Conservation (phyloP, 2,888 invertebrate genomes). For the Copidosoma aretas region DNA sequence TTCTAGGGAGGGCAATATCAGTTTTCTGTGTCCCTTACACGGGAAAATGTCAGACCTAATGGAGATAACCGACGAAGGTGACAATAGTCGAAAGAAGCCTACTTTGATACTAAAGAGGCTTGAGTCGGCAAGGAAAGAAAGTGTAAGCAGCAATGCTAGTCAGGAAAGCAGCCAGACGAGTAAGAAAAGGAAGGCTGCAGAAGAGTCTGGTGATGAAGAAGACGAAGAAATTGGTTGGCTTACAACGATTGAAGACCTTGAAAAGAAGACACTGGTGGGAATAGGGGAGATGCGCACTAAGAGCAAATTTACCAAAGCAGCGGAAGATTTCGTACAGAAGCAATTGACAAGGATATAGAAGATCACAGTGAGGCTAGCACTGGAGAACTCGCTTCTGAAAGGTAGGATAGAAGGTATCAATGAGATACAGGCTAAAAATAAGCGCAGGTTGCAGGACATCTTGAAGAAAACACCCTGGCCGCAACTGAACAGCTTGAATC, state of each 20-base stretch:
- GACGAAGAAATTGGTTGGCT: neutral
- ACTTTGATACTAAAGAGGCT: too few relatives aligned
- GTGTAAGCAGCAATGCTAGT: neutral
- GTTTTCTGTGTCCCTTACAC: too few relatives aligned
- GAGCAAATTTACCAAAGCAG: neutral
- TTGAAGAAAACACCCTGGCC: neutral
- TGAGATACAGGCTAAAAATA: neutral
- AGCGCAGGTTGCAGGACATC: too few relatives aligned
- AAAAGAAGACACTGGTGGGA: too few relatives aligned
- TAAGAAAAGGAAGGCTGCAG: neutral
- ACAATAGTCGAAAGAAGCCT: neutral
- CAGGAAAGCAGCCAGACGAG: neutral
- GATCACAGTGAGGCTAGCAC: neutral
- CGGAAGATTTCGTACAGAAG: neutral
- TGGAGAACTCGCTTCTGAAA: neutral
- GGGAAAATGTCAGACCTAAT: neutral
- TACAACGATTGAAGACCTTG: neutral
- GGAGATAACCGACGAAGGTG: neutral
- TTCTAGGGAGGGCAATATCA: conserved; percentile 27
- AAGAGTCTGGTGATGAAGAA: neutral
- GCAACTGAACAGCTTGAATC: too few relatives aligned
- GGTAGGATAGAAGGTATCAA: neutral
- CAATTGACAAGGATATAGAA: neutral
- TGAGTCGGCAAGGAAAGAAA: neutral
- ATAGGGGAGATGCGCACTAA: neutral